Conservation (phyloP, 1,140 invertebrate species). For the Parapsyche elsis region DNA sequence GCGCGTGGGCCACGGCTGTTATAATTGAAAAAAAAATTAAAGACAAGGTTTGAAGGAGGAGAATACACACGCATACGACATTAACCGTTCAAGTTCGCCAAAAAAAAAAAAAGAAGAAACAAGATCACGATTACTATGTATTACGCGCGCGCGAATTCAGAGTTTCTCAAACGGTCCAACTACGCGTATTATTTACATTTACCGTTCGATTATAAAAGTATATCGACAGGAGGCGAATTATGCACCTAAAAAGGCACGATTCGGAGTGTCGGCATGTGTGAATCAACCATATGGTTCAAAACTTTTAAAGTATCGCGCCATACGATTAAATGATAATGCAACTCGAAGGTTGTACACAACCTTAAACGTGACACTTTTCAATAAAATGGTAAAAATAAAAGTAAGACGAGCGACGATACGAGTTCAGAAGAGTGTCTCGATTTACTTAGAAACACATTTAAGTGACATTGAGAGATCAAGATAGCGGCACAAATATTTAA, state of each 20-base stretch:
- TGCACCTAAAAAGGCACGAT: slow-evolving; percentile 3
- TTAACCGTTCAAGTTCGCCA: no score
- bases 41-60: slow-evolving; percentile 2
- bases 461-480: no score
- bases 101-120: no score
- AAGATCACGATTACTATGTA: no score
- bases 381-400: not conserved
- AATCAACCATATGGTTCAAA: slow-evolving; percentile 13
- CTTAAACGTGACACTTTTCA: not conserved
- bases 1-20: slow-evolving; percentile 8
- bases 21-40: slow-evolving; percentile 33
- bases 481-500: no score
- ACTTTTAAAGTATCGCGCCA: not conserved
- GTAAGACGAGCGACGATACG: no score
- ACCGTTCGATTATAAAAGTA: not conserved
- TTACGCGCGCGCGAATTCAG: no score
- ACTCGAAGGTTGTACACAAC: not conserved
- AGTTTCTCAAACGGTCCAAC: no score
- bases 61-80: not conserved
- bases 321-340: not conserved
- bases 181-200: not conserved
- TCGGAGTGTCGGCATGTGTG: not conserved
- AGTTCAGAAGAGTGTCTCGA: no score
- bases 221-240: not conserved
- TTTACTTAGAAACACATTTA: no score